These are phyloP conservation scores for Sebastes umbrosus DNA, from an alignment of 2,797 vertebrate species.

Conservation along the genomic window DNA sequence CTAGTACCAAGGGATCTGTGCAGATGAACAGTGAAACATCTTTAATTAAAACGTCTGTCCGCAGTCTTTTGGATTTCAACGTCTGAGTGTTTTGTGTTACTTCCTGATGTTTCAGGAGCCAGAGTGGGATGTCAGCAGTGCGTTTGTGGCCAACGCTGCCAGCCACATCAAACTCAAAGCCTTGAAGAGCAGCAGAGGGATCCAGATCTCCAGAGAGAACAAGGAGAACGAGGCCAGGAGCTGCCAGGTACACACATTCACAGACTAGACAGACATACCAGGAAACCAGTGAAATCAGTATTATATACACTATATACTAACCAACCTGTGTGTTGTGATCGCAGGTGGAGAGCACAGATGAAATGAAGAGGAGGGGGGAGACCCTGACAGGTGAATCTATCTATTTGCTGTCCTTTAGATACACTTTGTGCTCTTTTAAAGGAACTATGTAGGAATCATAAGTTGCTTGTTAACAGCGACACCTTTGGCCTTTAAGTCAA, in stretches of 20 bases:
- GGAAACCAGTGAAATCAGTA: neutral
- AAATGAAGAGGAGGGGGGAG: slow-evolving; percentile 44
- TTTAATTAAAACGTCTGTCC: neutral
- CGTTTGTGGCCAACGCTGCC: slow-evolving; percentile 74
- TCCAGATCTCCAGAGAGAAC: slow-evolving; percentile 61
- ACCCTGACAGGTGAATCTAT: slow-evolving; percentile 43
- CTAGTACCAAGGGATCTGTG: too few relatives aligned
- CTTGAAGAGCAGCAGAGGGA: slow-evolving; percentile 13
- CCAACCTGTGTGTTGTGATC: neutral
- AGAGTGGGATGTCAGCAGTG: slow-evolving; percentile 75
- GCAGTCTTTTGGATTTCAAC: neutral
- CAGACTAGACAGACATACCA: too few relatives aligned
- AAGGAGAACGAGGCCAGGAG: slow-evolving; percentile 64
- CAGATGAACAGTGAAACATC: too few relatives aligned
- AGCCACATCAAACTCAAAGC: slow-evolving; percentile 65
- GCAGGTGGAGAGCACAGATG: slow-evolving; percentile 31
- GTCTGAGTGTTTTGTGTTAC: neutral
- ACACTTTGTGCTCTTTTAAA: neutral
- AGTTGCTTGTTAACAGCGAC: too few relatives aligned
- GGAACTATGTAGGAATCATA: too few relatives aligned
- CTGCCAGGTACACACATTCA: slow-evolving; percentile 46
- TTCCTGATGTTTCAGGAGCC: slow-evolving; percentile 56
- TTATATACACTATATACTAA: neutral
- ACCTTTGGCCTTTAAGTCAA: too few relatives aligned
- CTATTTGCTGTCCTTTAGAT: neutral